These are phyloP conservation scores for Acanthochromis polyacanthus DNA, from an alignment of 2,113 vertebrate species.

Conservation along the genomic window DNA sequence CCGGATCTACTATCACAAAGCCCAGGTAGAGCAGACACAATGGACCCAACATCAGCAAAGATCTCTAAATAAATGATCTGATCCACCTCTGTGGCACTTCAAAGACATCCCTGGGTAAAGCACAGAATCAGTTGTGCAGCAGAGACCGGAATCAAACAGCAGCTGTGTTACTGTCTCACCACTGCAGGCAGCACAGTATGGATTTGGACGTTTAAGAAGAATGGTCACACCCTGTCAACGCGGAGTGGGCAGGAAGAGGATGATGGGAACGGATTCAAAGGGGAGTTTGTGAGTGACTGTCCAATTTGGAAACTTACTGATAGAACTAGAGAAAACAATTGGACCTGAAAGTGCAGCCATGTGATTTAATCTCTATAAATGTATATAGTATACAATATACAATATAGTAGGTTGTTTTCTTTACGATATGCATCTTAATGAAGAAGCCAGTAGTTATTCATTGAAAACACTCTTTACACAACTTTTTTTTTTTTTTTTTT, in stretches of 20 bases:
- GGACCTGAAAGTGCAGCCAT: neutral
- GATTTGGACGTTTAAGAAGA: slow-evolving; percentile 9
- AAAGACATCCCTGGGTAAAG: neutral
- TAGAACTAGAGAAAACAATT: neutral
- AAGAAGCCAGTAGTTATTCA: neutral
- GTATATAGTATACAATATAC: too few relatives aligned
- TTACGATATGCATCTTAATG: neutral
- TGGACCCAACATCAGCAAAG: neutral
- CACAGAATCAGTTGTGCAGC: neutral
- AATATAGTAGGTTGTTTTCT: slow-evolving; percentile 1
- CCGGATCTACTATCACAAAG: slow-evolving; percentile 2
- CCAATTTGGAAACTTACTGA: neutral
- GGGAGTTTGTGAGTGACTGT: slow-evolving; percentile 5
- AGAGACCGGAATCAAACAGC: slow-evolving; percentile 3
- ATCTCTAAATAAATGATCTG: slow-evolving; percentile 11
- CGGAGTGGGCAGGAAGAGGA: slow-evolving; percentile 24
- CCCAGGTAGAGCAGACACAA: neutral
- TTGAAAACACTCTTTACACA: too few relatives aligned
- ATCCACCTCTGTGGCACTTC: slow-evolving; percentile 3
- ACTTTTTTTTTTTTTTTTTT: too few relatives aligned
- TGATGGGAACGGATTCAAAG: slow-evolving; percentile 21
- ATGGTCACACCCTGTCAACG: neutral
- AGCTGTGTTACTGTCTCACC: neutral
- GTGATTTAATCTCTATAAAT: neutral
- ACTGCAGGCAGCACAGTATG: neutral